Conservation (phyloP, 2,888 invertebrate species). For the Latrodectus hesperus region DNA sequence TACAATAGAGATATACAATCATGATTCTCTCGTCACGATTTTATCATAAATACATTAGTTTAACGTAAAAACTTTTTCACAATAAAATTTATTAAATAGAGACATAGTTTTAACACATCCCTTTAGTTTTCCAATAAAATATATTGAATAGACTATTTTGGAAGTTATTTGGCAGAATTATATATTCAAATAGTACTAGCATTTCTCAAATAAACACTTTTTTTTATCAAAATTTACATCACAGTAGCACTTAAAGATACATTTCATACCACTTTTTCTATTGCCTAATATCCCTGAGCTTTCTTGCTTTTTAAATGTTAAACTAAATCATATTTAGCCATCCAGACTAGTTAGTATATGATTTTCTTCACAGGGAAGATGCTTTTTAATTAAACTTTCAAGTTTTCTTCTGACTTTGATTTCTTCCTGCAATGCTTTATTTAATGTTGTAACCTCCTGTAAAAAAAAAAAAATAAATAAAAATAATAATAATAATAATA, state of each 20-base stretch:
- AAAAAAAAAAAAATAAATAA: constrained; percentile 15
- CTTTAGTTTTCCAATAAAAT: too few relatives aligned
- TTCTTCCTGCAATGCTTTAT: constrained; percentile 82
- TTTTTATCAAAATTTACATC: constrained; percentile 13
- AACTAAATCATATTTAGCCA: constrained; percentile 32
- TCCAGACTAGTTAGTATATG: constrained; percentile 53
- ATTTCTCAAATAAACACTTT: too few relatives aligned
- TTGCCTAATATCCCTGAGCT: constrained; percentile 52
- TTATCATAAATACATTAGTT: too few relatives aligned
- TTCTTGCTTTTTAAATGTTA: constrained; percentile 37
- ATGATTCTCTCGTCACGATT: too few relatives aligned
- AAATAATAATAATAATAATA: too few relatives aligned
- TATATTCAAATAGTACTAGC: too few relatives aligned
- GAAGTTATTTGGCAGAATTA: too few relatives aligned
- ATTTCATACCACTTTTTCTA: constrained; percentile 16
- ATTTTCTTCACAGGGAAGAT: constrained; percentile 53
- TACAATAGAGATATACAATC: too few relatives aligned
- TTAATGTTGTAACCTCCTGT: constrained; percentile 76
- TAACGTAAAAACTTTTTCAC: too few relatives aligned
- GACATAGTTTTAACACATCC: too few relatives aligned
- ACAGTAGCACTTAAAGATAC: constrained; percentile 17
- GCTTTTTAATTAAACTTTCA: constrained; percentile 75
- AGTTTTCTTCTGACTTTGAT: constrained; percentile 78
- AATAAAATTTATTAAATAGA: too few relatives aligned
- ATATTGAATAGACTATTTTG: too few relatives aligned